phyloP scores from a whole-genome alignment of 1,140 invertebrate species.

The Papilio helenus region DNA sequence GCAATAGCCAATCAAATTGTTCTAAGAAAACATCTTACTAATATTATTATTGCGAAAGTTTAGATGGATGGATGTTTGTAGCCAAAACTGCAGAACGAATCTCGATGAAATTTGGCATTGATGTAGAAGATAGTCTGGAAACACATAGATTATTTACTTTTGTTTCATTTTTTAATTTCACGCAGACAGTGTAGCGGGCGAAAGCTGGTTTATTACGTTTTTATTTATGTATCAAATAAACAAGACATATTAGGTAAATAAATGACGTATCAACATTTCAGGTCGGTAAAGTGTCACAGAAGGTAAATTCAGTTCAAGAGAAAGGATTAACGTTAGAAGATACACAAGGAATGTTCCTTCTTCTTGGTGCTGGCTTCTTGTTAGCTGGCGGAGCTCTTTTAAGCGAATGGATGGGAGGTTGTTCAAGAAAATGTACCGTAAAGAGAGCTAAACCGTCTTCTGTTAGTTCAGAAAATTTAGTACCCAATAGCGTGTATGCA shows the following conservation, averaged over 20 bases:
- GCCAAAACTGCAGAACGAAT: no score
- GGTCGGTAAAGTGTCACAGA: conserved; percentile 54
- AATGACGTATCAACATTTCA: conserved; percentile 43
- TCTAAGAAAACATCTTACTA: no score
- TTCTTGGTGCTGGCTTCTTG: conserved; percentile 87
- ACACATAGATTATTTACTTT: no score
- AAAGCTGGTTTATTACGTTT: no score
- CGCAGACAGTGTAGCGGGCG: no score
- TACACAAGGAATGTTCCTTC: conserved; percentile 90
- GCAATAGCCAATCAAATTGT: no score
- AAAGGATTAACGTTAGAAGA: conserved; percentile 88
- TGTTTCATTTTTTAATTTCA: no score
- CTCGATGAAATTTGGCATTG: no score
- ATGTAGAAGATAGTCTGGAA: no score
- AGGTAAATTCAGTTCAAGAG: conserved; percentile 84
- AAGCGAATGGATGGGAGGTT: conserved; percentile 86
- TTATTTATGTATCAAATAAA: no score
- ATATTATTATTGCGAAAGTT: no score
- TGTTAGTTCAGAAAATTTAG: conserved; percentile 48
- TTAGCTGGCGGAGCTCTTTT: conserved; percentile 83
- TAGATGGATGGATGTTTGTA: no score
- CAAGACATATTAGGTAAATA: not conserved
- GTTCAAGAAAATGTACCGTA: conserved; percentile 82
- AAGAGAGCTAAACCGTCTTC: conserved; percentile 51
- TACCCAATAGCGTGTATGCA: conserved; percentile 43